Evolutionary conservation across 2,888 invertebrate genomes (phyloP), one percentile per base, ranked within the genome.

Genomic region (Epistrophella euchroma): DNA sequence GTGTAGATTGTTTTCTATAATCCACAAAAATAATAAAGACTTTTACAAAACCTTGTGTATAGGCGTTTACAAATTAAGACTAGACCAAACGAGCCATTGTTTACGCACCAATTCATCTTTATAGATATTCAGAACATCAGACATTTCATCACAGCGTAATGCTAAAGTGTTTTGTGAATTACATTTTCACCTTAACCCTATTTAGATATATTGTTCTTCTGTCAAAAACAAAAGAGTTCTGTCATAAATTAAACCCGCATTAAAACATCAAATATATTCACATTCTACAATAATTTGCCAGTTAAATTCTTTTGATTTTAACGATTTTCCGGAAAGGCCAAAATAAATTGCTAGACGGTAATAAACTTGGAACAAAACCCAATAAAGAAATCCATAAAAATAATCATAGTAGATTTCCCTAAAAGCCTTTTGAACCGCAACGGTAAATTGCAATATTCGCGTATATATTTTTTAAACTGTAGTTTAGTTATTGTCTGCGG

Each of bases 401-500:
- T 58, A 77, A 52, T 58, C 72, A 77, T 68, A 56, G 25, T 70
- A 62, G 78, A 70, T 79, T 79, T 83, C 83, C 78, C 83, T 70
- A 17, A 50, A 78, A 64, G 45, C 55, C 32, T 70, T 70, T 11
- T 70, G 78, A 79, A 83, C 83, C 83, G 79, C 70, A 83, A 83
- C 78, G 62, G 56, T 64, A 74, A 78, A 79, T 83, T 79, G 83
- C 74, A 78, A 83, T 32, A 32, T 32, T 32, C 9, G 6, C 9
- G 32, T 32, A 9, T 32, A 35, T 40, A n/a, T 32, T 40, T 60
- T 70, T 62, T 50, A 56, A 22, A 37, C 52, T 43, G 6, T 35
- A 58, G 13, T 50, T 55, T 64, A 52, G 32, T 62, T 56, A 22
- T 52, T 62, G 52, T 77, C 19, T 45, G 50, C 52, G 37, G 66